Conservation (phyloP, 2,113 vertebrate species). For the Actenoides lindsayi region DNA sequence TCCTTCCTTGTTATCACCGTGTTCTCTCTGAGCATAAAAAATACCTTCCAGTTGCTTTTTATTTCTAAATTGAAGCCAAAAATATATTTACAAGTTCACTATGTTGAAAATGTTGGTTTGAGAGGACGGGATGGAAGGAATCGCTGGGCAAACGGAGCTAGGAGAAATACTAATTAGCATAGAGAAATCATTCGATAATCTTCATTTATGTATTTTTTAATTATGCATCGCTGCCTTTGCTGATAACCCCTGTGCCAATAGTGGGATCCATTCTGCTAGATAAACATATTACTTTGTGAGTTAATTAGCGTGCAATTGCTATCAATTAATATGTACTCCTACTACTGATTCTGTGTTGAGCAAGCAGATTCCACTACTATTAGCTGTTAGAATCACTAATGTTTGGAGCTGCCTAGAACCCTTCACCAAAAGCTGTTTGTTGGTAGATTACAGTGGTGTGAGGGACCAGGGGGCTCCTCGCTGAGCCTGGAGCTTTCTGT, state of each 20-base stretch:
- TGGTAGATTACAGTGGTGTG: neutral
- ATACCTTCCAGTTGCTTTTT: neutral
- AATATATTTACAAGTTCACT: neutral
- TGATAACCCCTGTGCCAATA: neutral
- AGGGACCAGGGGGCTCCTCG: neutral
- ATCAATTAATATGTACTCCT: neutral
- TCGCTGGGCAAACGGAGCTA: neutral
- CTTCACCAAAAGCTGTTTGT: no score
- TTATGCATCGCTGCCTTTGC: neutral
- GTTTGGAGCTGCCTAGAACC: neutral
- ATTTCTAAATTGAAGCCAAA: neutral
- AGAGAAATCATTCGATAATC: constrained; percentile 15
- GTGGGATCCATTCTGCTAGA: neutral
- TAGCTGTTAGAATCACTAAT: neutral
- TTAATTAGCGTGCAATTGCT: constrained; percentile 53
- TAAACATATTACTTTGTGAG: constrained; percentile 26
- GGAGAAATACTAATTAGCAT: neutral
- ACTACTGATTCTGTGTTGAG: neutral
- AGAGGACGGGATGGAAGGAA: neutral
- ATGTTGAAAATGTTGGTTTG: neutral
- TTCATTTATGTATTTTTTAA: constrained; percentile 10
- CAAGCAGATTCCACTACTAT: neutral
- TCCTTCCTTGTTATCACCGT: neutral
- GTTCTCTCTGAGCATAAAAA: neutral
- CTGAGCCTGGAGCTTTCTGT: neutral